phyloP scores from a whole-genome alignment of 2,888 invertebrate genomes.

The Drosophila barbarae region DNA sequence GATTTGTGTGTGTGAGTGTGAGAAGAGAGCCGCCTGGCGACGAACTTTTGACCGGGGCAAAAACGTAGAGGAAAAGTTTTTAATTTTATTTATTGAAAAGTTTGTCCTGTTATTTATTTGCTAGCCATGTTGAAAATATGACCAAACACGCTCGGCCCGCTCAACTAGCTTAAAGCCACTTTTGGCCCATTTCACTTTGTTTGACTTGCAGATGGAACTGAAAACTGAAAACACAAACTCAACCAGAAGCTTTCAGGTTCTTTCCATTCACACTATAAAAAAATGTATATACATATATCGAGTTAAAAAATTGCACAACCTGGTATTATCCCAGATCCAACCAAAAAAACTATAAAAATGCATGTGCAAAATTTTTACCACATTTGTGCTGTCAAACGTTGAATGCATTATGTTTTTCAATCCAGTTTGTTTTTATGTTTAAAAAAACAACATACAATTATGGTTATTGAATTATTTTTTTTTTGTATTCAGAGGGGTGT shows the following conservation, averaged over 20 bases:
- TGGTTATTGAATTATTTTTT: background rate
- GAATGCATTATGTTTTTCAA: background rate
- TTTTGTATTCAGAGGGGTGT: background rate
- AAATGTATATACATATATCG: background rate
- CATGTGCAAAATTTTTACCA: background rate
- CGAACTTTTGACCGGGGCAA: slow-evolving; percentile 64
- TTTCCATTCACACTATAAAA: slow-evolving; percentile 4
- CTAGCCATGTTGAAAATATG: slow-evolving; percentile 68
- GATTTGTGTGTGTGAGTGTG: slow-evolving; percentile 24
- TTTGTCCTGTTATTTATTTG: slow-evolving; percentile 70
- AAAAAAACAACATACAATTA: background rate
- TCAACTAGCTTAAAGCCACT: slow-evolving; percentile 47
- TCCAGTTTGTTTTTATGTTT: background rate
- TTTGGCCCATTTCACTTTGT: slow-evolving; percentile 28
- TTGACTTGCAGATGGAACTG: slow-evolving; percentile 34
- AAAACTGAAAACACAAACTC: slow-evolving; percentile 31
- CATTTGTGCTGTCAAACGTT: background rate
- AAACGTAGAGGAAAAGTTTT: slow-evolving; percentile 59
- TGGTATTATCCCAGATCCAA: background rate
- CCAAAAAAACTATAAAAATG: background rate
- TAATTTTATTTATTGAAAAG: slow-evolving; percentile 75
- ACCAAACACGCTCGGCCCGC: slow-evolving; percentile 40
- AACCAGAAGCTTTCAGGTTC: slow-evolving; percentile 18
- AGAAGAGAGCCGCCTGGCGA: slow-evolving; percentile 56
- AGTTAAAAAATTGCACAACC: background rate